Evolutionary conservation across 1,140 invertebrate genomes (phyloP).

Genomic region (Solenopsis invicta): DNA sequence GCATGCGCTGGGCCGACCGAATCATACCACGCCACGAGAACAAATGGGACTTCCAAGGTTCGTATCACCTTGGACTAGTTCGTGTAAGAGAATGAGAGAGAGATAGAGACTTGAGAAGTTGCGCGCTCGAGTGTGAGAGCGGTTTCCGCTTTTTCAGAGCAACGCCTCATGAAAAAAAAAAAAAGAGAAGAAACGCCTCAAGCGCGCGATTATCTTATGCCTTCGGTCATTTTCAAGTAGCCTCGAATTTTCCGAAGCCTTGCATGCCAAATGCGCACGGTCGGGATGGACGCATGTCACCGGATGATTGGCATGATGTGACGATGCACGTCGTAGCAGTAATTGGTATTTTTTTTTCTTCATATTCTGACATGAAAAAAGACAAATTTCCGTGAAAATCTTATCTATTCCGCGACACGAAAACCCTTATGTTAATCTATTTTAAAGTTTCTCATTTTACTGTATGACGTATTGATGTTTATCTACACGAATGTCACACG

Average conservation of each 20-base stretch:
- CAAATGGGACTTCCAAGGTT: conserved; percentile 84
- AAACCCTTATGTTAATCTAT: not conserved
- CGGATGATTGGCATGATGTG: conserved; percentile 3
- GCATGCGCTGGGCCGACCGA: conserved; percentile 85
- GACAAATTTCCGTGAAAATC: not conserved
- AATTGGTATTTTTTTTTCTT: conserved; percentile 8
- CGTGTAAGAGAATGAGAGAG: not conserved
- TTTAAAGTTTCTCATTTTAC: not conserved
- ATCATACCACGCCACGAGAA: conserved; percentile 82
- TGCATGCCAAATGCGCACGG: conserved; percentile 7
- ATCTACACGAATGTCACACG: not conserved
- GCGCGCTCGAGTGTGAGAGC: conserved; percentile 32
- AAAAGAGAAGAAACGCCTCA: not conserved
- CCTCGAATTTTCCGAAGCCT: conserved; percentile 6
- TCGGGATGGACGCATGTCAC: conserved; percentile 10
- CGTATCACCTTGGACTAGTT: conserved; percentile 72
- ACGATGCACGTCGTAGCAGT: conserved; percentile 2
- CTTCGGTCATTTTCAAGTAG: conserved; percentile 23
- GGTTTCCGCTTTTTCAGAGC: not conserved
- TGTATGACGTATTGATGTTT: not conserved
- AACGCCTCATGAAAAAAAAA: not conserved
- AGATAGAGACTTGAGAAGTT: conserved; percentile 18
- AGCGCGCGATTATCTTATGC: not conserved
- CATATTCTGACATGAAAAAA: not conserved
- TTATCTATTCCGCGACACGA: not conserved